A percentile compares a stretch with the other conserved stretches of the same genome.
Conservation (phyloP, 2,113 vertebrate species). For the Dasypus novemcinctus region DNA sequence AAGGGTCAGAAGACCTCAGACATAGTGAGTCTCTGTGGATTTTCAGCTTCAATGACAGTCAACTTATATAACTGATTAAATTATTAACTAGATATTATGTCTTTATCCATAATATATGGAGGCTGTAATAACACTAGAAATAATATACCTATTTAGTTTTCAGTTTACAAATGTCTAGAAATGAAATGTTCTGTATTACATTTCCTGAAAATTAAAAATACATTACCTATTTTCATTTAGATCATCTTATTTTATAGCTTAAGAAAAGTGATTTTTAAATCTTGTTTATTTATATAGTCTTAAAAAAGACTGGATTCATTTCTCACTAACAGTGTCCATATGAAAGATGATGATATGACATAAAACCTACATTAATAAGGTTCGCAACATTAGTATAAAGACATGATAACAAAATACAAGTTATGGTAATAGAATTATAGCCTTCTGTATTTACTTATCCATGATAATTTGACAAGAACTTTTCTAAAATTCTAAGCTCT, state of each 20-base stretch:
- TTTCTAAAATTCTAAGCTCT: conserved; percentile 46
- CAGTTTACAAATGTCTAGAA: not conserved
- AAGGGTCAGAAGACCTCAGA: not conserved
- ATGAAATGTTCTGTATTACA: not conserved
- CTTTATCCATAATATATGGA: not conserved
- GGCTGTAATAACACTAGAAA: not conserved
- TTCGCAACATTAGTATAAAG: not conserved
- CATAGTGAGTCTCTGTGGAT: not conserved
- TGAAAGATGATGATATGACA: not conserved
- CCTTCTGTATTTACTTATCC: not conserved
- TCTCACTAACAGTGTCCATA: not conserved
- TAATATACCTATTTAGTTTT: not conserved
- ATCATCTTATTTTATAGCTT: not conserved
- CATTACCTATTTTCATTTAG: not conserved
- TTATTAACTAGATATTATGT: not conserved
- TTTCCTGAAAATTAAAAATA: conserved; percentile 8
- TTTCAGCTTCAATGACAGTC: not conserved
- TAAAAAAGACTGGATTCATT: not conserved
- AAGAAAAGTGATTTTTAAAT: not conserved
- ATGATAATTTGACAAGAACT: not conserved
- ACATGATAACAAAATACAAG: not conserved
- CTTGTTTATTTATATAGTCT: not conserved
- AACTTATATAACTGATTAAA: not conserved
- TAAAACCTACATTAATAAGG: not conserved
- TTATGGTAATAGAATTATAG: not conserved